Percentiles rank a stretch among this genome's conserved stretches.
Conservation (phyloP, 2,888 invertebrate genomes). For the Volucella zonaria region DNA sequence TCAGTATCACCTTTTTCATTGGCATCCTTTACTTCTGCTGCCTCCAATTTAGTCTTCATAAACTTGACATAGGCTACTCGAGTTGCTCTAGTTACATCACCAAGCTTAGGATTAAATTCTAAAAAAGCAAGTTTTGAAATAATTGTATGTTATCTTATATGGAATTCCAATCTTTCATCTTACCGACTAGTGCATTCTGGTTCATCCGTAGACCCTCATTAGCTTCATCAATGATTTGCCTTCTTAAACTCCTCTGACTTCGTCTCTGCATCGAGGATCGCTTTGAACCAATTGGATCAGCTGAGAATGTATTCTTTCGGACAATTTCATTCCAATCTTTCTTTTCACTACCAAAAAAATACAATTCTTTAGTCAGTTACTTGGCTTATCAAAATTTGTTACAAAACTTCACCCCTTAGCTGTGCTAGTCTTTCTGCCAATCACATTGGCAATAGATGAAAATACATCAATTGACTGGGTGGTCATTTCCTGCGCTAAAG, state of each 20-base stretch:
- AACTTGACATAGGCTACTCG: constrained; percentile 94
- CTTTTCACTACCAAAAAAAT: constrained; percentile 77
- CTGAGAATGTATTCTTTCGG: constrained; percentile 86
- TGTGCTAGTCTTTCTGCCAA: constrained; percentile 84
- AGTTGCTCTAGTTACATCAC: constrained; percentile 89
- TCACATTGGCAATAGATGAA: constrained; percentile 91
- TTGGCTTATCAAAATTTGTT: neutral
- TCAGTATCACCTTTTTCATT: constrained; percentile 66
- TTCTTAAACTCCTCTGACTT: constrained; percentile 88
- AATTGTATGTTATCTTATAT: neutral
- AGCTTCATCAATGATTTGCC: constrained; percentile 88
- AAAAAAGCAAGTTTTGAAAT: constrained; percentile 6
- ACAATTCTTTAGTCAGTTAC: neutral
- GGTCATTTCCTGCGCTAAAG: constrained; percentile 89
- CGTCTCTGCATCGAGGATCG: constrained; percentile 86
- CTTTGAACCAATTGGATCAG: constrained; percentile 91
- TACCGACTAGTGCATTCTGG: constrained; percentile 88
- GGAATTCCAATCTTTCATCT: constrained; percentile 52
- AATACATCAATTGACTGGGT: constrained; percentile 91
- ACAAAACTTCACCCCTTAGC: constrained; percentile 77
- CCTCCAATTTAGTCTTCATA: constrained; percentile 89
- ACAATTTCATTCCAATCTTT: constrained; percentile 94
- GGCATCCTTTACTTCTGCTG: constrained; percentile 81
- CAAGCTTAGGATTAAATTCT: constrained; percentile 92
- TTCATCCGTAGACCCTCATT: constrained; percentile 87